Base-by-base conservation (phyloP, 2,113 vertebrate species). In the Apistogramma diplotaenia region DNA sequence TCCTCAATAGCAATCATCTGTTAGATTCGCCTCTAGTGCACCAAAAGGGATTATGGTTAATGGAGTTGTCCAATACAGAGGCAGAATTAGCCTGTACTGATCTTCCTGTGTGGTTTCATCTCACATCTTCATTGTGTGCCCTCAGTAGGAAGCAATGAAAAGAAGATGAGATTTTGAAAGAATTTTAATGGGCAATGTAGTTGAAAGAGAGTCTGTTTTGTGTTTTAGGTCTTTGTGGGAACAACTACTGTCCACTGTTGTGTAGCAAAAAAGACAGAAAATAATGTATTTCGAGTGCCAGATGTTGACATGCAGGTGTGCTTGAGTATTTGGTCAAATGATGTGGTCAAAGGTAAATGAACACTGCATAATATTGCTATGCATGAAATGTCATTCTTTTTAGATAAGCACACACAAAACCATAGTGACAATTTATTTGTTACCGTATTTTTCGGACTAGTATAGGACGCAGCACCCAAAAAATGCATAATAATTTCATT, bases 21-120 rank as follows among this genome's bases (percentile, higher is more conserved):
- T 35, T 82, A 60, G 61, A 74, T 78, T 86, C 76, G 84, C 88
- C 76, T 89, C 55, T 51, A 60, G 33, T 1, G 3, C n/a, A 12
- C 74, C 60, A 71, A 74, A 79, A 40, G 46, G 80, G 86, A 88
- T 92, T 87, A 87, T 76, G 86, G 78, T 87, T 88, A 91, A 88
- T 88, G 60, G 85, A 85, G 84, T 88, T 81, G 85, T 57, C 75
- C 82, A 6, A 80, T 73, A 81, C 59, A 86, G 72, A 81, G 16
- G 43, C 70, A 70, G 77, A 89, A 83, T 89, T 88, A 85, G 46
- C 71, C 35, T 37, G n/a, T 7, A 53, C 57, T 89, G 76, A 80
- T 76, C 60, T 74, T 81, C 35, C 31, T 82, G 74, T 86, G 61
- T 65, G 78, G 72, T 67, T 91, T 78, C 13, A 79, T 83, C 67